These are phyloP conservation scores for Babylonia areolata DNA, from an alignment of 1,140 invertebrate genomes.

Conservation along the genomic window DNA sequence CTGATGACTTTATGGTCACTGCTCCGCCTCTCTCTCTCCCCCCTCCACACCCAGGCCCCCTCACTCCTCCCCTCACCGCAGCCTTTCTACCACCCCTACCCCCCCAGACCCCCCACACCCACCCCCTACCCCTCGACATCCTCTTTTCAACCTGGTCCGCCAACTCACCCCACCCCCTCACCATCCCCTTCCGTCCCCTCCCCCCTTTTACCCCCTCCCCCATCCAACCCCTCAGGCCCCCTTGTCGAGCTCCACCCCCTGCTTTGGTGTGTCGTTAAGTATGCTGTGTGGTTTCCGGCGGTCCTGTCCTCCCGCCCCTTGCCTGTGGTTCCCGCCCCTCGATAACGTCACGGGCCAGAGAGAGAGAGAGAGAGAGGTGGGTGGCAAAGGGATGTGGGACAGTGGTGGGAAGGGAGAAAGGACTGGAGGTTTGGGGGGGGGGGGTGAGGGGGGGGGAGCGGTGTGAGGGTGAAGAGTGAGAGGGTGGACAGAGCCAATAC, in stretches of 20 bases:
- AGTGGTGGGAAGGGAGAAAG: neutral
- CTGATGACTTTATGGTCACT: constrained; percentile 20
- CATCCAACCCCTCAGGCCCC: too few relatives aligned
- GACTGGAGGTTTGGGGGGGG: neutral
- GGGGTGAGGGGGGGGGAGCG: neutral
- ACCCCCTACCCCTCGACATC: neutral
- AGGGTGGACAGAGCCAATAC: too few relatives aligned
- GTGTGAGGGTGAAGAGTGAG: neutral
- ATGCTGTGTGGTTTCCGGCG: neutral
- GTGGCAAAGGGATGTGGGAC: neutral
- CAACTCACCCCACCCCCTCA: neutral
- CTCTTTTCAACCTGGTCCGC: neutral
- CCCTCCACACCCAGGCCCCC: neutral
- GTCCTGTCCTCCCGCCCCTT: neutral
- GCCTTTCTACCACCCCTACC: neutral
- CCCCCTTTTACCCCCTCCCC: neutral
- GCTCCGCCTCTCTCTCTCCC: neutral
- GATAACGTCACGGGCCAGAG: neutral
- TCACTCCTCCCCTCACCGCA: too few relatives aligned
- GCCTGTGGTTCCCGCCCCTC: neutral
- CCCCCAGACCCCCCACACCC: neutral
- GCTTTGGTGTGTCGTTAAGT: neutral
- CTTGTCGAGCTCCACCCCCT: neutral
- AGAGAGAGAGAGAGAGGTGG: neutral
- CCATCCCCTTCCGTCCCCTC: neutral